phyloP scores from a whole-genome alignment of 2,113 vertebrate species.

The Neotragus moschatus region DNA sequence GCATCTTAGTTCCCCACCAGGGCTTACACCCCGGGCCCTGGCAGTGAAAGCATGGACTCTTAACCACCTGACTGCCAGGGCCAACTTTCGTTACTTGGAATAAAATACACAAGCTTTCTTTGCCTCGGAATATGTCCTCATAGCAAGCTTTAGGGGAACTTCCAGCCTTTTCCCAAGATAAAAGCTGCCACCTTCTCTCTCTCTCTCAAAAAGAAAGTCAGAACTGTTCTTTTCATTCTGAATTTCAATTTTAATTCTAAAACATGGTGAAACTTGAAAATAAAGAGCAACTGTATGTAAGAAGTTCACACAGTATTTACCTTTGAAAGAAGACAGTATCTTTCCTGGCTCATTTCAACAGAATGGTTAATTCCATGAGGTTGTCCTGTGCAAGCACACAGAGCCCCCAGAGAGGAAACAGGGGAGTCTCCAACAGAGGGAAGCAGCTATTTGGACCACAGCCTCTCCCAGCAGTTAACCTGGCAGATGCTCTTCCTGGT shows the following conservation, averaged over 20 bases:
- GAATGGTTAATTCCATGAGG: not conserved
- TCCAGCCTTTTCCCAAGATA: not conserved
- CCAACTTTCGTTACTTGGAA: not conserved
- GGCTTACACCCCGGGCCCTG: not conserved
- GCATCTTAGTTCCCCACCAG: not conserved
- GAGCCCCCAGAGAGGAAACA: not conserved
- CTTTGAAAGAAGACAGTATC: no score
- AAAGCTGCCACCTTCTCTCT: not conserved
- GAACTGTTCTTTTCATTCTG: not conserved
- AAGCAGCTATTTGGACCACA: not conserved
- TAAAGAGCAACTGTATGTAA: fast-evolving
- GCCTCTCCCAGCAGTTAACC: not conserved
- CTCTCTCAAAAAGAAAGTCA: not conserved
- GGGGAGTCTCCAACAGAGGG: not conserved
- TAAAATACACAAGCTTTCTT: not conserved
- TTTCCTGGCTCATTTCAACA: not conserved
- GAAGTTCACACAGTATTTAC: fast-evolving
- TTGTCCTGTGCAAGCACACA: not conserved
- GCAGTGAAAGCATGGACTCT: not conserved
- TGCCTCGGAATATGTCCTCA: not conserved
- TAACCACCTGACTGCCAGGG: not conserved
- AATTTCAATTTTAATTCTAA: not conserved
- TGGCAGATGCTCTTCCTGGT: not conserved
- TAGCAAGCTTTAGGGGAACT: not conserved
- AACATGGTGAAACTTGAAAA: not conserved